phyloP scores from a whole-genome alignment of 2,888 invertebrate genomes.

The Polydrusus cervinus region DNA sequence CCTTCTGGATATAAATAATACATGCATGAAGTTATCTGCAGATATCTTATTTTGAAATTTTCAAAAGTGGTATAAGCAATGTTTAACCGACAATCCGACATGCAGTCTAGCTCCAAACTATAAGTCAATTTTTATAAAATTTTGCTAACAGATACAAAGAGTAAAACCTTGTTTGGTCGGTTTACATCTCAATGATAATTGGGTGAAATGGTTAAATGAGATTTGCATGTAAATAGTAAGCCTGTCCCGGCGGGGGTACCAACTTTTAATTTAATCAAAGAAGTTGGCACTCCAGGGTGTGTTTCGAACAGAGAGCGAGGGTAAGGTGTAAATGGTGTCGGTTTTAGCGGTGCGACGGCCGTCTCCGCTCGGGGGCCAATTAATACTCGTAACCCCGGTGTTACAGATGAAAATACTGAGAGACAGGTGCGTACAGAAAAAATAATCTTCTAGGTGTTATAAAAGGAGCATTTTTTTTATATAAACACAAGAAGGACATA shows the following conservation, averaged over 20 bases:
- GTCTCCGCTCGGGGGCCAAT: conserved; percentile 67
- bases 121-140: not conserved
- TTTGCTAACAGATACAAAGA: not conserved
- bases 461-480: too few relatives aligned
- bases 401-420: conserved; percentile 36
- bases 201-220: conserved; percentile 69
- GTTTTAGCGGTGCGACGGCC: conserved; percentile 67
- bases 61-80: too few relatives aligned
- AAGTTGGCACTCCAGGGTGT: conserved; percentile 72
- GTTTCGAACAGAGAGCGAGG: conserved; percentile 64
- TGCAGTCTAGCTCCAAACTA: too few relatives aligned
- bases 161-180: conserved; percentile 30
- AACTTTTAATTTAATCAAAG: conserved; percentile 74
- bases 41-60: too few relatives aligned
- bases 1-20: too few relatives aligned
- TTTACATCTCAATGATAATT: conserved; percentile 61
- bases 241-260: conserved; percentile 65
- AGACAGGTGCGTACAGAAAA: conserved; percentile 23
- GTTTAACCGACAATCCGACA: too few relatives aligned
- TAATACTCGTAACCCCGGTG: conserved; percentile 64
- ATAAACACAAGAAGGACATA: too few relatives aligned
- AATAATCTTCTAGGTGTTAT: not conserved
- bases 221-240: conserved; percentile 70
- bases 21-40: too few relatives aligned
- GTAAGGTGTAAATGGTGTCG: conserved; percentile 71